phyloP scores from a whole-genome alignment of 2,797 vertebrate species.

The Pangasius krempfi region DNA sequence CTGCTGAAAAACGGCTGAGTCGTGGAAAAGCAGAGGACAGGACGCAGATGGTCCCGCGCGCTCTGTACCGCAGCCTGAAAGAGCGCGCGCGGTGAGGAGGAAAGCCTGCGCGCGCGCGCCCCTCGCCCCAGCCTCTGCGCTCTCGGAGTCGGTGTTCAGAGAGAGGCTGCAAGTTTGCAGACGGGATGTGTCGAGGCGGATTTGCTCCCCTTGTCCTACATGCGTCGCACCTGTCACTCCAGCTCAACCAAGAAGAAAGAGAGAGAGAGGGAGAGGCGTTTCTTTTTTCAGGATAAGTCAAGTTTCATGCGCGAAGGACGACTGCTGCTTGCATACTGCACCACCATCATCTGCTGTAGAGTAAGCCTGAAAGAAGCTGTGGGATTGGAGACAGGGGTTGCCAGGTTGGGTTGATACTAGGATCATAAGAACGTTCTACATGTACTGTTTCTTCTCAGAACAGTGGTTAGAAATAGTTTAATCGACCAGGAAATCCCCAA shows the following conservation, averaged over 20 bases:
- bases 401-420: not conserved
- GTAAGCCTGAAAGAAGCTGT: slow-evolving; percentile 2
- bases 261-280: not conserved
- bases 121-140: not conserved
- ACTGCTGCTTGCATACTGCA: slow-evolving; percentile 14
- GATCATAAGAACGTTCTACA: not conserved
- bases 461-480: not conserved
- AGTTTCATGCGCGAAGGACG: slow-evolving; percentile 15
- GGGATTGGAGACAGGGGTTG: slow-evolving; percentile 15
- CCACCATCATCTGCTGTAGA: slow-evolving; percentile 16
- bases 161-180: slow-evolving; percentile 44
- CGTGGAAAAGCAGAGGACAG: not conserved
- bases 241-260: not conserved
- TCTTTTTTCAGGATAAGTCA: not conserved
- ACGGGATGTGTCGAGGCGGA: slow-evolving; percentile 14
- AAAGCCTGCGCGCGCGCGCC: not conserved
- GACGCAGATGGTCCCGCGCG: slow-evolving; percentile 37
- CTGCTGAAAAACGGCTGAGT: not conserved
- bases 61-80: slow-evolving; percentile 30
- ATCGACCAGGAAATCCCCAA: not conserved
- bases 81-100: slow-evolving; percentile 2
- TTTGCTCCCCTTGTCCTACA: not conserved
- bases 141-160: not conserved
- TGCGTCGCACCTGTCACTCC: not conserved
- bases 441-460: not conserved